These are phyloP conservation scores for Eupsittula cactorum DNA, from an alignment of 2,113 vertebrate species.

Conservation along the genomic window DNA sequence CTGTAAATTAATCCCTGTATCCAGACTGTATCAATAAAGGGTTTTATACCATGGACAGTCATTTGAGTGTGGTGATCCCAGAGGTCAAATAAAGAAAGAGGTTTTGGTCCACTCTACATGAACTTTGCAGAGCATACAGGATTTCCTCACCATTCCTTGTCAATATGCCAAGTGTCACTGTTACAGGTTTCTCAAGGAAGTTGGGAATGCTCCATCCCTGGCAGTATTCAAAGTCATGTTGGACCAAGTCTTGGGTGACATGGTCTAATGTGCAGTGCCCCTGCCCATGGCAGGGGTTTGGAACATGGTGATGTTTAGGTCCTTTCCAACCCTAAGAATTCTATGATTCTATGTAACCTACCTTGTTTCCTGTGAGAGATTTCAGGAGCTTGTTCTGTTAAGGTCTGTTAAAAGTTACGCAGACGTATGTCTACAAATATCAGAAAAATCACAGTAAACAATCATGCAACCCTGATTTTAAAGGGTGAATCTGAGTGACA, in stretches of 20 bases:
- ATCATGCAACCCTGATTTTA: neutral
- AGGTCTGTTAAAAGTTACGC: neutral
- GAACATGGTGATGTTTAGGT: neutral
- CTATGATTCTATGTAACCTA: neutral
- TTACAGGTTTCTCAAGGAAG: neutral
- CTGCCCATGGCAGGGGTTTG: neutral
- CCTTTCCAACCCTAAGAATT: neutral
- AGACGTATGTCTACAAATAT: neutral
- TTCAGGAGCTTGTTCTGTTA: slow-evolving; percentile 13
- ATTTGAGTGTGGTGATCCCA: neutral
- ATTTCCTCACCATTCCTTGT: neutral
- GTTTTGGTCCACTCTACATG: neutral
- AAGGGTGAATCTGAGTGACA: neutral
- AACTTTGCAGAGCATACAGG: neutral
- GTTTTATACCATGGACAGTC: neutral
- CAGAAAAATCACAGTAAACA: neutral
- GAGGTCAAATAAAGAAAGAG: neutral
- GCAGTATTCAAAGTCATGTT: neutral
- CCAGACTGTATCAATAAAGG: neutral
- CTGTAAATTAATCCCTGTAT: neutral
- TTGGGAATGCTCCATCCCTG: neutral
- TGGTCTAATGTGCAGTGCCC: neutral
- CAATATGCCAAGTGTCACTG: neutral
- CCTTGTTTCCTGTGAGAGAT: slow-evolving; percentile 3
- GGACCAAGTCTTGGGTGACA: neutral